phyloP scores from a whole-genome alignment of 2,797 vertebrate genomes.

The Melanogrammus aeglefinus region DNA sequence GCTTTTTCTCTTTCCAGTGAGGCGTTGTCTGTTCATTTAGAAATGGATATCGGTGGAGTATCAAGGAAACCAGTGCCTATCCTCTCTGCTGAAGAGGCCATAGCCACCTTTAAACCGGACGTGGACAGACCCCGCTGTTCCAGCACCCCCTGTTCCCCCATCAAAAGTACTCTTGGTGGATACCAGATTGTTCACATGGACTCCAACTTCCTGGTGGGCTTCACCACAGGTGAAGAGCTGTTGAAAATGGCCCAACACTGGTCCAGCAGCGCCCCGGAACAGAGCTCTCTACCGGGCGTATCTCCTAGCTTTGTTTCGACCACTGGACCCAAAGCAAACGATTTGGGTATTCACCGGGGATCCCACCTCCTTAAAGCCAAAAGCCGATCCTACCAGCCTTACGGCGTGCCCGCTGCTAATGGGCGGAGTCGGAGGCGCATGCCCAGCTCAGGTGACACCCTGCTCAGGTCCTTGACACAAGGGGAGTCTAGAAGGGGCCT shows the following conservation, averaged over 20 bases:
- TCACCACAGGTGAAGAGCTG: conserved; percentile 92
- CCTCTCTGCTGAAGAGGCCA: conserved; percentile 79
- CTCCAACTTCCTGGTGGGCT: conserved; percentile 94
- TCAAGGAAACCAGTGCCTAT: conserved; percentile 78
- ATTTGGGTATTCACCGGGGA: conserved; percentile 79
- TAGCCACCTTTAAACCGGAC: conserved; percentile 76
- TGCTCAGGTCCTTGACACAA: conserved; percentile 76
- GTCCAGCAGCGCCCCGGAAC: conserved; percentile 72
- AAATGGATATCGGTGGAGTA: conserved; percentile 87
- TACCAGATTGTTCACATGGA: conserved; percentile 98
- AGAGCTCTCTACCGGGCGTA: conserved; percentile 73
- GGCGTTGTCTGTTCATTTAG: conserved; percentile 81
- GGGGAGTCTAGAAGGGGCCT: conserved; percentile 78
- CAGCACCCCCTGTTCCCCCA: conserved; percentile 92
- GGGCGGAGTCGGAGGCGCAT: conserved; percentile 86
- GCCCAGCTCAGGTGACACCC: conserved; percentile 92
- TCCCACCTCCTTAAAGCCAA: conserved; percentile 85
- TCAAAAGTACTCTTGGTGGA: conserved; percentile 84
- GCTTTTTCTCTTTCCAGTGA: conserved; percentile 33
- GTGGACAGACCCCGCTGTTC: conserved; percentile 88
- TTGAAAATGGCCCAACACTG: conserved; percentile 88
- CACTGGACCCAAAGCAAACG: conserved; percentile 73
- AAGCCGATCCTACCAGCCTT: conserved; percentile 91
- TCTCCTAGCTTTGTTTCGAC: conserved; percentile 56
- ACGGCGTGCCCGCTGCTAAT: conserved; percentile 87